phyloP scores from a whole-genome alignment of 2,888 invertebrate genomes.

The Drosophila bunnanda region DNA sequence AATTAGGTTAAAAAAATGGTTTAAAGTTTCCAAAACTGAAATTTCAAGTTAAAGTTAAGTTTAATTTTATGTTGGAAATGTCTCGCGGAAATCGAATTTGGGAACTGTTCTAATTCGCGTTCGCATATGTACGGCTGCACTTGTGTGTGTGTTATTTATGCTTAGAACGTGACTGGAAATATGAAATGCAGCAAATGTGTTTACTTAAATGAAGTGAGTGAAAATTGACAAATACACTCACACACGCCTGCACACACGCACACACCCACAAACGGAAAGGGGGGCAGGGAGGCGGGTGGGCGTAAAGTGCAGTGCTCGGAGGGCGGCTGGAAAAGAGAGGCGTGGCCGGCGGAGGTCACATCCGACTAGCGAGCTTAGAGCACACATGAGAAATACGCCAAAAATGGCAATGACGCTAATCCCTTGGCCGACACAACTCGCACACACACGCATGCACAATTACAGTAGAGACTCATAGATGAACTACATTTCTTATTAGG shows the following conservation, averaged over 20 bases:
- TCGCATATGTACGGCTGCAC: conserved; percentile 17
- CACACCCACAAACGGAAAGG: conserved; percentile 17
- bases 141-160: conserved; percentile 73
- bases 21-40: not conserved
- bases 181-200: conserved; percentile 78
- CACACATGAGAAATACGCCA: conserved; percentile 62
- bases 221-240: conserved; percentile 72
- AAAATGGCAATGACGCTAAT: conserved; percentile 68
- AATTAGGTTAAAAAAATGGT: not conserved
- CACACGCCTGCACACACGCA: conserved; percentile 31
- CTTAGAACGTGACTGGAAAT: conserved; percentile 81
- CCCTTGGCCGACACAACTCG: conserved; percentile 42
- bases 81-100: conserved; percentile 6
- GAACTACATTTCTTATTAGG: not conserved
- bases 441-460: conserved; percentile 12
- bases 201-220: conserved; percentile 77
- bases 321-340: conserved; percentile 9
- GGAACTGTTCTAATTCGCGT: conserved; percentile 14
- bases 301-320: conserved; percentile 24
- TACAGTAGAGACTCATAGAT: conserved; percentile 7
- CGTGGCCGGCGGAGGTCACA: conserved; percentile 26
- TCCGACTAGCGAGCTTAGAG: conserved; percentile 48
- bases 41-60: not conserved
- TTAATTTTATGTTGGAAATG: not conserved
- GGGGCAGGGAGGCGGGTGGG: not conserved